phyloP scores from a whole-genome alignment of 2,888 invertebrate genomes.

The Xestia rhomboidea region DNA sequence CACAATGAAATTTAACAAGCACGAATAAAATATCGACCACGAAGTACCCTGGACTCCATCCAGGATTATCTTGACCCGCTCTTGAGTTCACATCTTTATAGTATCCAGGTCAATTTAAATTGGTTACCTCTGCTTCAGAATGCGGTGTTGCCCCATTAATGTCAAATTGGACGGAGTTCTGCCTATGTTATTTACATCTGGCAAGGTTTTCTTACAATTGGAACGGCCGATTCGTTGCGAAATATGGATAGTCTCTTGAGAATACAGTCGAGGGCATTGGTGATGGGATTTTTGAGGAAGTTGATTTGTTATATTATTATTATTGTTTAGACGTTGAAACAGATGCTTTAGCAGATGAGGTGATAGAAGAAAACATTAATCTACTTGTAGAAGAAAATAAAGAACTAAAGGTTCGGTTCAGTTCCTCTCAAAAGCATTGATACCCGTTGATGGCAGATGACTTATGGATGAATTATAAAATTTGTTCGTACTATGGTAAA shows the following conservation, averaged over 20 bases:
- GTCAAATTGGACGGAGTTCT: conserved; percentile 50
- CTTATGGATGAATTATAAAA: not conserved
- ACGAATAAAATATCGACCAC: conserved; percentile 87
- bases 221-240: conserved; percentile 83
- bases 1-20: conserved; percentile 86
- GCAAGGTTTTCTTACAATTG: conserved; percentile 85
- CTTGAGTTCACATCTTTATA: conserved; percentile 32
- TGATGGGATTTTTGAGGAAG: conserved; percentile 64
- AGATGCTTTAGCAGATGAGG: no score
- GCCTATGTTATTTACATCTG: conserved; percentile 78
- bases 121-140: conserved; percentile 44
- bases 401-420: no score
- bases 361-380: no score
- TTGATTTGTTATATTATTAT: conserved; percentile 19
- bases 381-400: not conserved
- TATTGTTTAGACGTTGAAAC: not conserved
- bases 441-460: not conserved
- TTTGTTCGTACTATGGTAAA: not conserved
- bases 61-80: conserved; percentile 61
- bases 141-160: conserved; percentile 25
- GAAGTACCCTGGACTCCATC: conserved; percentile 74
- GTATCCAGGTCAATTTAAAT: conserved; percentile 51
- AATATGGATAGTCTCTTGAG: conserved; percentile 86
- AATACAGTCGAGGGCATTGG: conserved; percentile 74
- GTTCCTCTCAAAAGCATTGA: not conserved